phyloP scores from a whole-genome alignment of 2,797 vertebrate genomes.

The Hapalemur alaotrensis region DNA sequence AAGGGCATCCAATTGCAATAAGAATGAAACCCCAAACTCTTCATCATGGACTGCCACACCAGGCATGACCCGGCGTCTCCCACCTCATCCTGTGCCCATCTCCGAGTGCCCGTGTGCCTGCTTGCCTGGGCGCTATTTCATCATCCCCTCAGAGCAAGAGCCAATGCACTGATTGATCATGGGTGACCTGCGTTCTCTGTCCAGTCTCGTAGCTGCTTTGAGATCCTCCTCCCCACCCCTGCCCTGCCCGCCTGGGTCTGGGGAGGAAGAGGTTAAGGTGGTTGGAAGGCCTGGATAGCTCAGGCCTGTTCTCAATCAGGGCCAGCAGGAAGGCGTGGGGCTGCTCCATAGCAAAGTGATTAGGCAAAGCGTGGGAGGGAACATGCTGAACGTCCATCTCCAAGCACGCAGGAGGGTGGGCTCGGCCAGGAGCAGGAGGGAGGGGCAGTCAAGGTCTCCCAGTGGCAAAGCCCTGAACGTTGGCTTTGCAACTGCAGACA shows the following conservation, averaged over 20 bases:
- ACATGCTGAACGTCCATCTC: not conserved
- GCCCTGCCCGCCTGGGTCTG: not conserved
- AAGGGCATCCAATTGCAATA: not conserved
- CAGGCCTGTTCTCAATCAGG: constrained; percentile 69
- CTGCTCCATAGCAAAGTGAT: constrained; percentile 22
- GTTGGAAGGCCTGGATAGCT: not conserved
- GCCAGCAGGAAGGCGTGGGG: constrained; percentile 54
- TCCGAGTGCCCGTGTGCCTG: not conserved
- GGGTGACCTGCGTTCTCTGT: not conserved
- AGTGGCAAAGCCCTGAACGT: not conserved
- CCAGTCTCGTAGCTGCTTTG: not conserved
- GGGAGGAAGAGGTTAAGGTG: constrained; percentile 72
- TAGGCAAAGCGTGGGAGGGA: constrained; percentile 42
- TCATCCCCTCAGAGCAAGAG: not conserved
- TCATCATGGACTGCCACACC: not conserved
- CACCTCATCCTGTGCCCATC: not conserved
- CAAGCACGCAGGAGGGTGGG: not conserved
- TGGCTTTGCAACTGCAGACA: not conserved
- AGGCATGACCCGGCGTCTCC: not conserved
- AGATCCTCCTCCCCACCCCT: not conserved
- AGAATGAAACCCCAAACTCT: not conserved
- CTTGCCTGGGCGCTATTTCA: not conserved
- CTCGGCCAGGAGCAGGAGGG: not conserved
- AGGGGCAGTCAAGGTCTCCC: not conserved
- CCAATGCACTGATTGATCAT: not conserved